Percentiles rank a stretch among this genome's conserved stretches.
phyloP scores from a whole-genome alignment of 1,140 invertebrate species.

The Caenorhabditis brenneri region DNA sequence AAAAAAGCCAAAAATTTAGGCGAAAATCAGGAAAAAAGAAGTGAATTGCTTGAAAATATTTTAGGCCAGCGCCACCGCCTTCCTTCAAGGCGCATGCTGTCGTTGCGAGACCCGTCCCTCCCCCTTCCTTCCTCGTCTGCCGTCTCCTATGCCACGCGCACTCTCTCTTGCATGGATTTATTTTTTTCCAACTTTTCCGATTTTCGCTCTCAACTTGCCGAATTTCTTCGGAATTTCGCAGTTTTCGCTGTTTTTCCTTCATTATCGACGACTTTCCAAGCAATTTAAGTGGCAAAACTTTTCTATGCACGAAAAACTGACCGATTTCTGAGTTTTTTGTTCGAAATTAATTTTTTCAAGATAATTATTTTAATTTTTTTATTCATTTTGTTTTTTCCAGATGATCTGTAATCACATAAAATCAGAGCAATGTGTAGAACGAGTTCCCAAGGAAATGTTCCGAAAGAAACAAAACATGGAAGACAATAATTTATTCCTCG shows the following conservation, averaged over 20 bases:
- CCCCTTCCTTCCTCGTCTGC: neutral
- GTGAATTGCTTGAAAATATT: neutral
- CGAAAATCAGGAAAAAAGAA: neutral
- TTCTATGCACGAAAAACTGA: neutral
- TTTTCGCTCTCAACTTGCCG: neutral
- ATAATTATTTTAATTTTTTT: too few relatives aligned
- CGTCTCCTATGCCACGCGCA: neutral
- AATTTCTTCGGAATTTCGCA: neutral
- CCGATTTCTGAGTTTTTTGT: neutral
- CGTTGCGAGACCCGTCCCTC: neutral
- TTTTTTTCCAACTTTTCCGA: conserved; percentile 10
- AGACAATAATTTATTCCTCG: conserved; percentile 10
- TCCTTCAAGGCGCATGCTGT: neutral
- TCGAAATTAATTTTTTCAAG: neutral
- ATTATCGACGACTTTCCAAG: neutral
- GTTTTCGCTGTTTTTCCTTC: neutral
- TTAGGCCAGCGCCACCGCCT: neutral
- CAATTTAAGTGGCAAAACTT: neutral
- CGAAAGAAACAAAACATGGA: conserved; percentile 7
- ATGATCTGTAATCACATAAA: conserved; percentile 13
- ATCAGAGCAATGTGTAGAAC: neutral
- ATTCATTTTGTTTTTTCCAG: too few relatives aligned
- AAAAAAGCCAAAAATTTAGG: neutral
- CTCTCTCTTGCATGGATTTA: neutral
- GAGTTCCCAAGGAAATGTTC: conserved; percentile 5